phyloP scores from a whole-genome alignment of 2,113 vertebrate species.

The Jaculus jaculus region DNA sequence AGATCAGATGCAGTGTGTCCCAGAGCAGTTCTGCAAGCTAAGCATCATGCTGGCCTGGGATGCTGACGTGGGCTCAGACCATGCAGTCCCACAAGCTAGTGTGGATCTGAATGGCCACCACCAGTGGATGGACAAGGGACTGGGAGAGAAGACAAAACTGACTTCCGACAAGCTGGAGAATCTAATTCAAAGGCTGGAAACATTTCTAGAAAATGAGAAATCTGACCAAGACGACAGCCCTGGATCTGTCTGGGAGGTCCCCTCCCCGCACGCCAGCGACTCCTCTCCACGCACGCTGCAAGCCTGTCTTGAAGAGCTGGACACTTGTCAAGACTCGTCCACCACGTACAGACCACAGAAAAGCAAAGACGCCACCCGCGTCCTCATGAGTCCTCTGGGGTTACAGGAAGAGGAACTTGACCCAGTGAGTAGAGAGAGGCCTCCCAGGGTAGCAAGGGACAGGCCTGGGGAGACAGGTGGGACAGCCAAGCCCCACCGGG shows the following conservation, averaged over 20 bases:
- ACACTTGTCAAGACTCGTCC: neutral
- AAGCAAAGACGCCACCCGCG: neutral
- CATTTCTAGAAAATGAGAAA: neutral
- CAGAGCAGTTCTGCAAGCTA: constrained; percentile 45
- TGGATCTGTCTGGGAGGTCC: neutral
- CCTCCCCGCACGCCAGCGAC: neutral
- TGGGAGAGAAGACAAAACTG: neutral
- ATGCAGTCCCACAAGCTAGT: neutral
- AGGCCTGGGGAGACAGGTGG: neutral
- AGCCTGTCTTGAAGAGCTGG: neutral
- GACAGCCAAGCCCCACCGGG: neutral
- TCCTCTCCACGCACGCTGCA: neutral
- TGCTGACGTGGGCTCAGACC: neutral
- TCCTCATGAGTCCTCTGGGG: neutral
- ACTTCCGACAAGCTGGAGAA: constrained; percentile 20
- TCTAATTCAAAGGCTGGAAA: constrained; percentile 56
- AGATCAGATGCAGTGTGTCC: neutral
- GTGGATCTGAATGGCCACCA: neutral
- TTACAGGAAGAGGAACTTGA: neutral
- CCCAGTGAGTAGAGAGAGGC: neutral
- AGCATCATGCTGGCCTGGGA: constrained; percentile 54
- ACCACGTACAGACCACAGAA: neutral
- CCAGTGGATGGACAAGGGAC: neutral
- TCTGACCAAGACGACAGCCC: neutral
- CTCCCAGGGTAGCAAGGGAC: neutral